phyloP scores from a whole-genome alignment of 2,888 invertebrate genomes.

The Deilephila porcellus region DNA sequence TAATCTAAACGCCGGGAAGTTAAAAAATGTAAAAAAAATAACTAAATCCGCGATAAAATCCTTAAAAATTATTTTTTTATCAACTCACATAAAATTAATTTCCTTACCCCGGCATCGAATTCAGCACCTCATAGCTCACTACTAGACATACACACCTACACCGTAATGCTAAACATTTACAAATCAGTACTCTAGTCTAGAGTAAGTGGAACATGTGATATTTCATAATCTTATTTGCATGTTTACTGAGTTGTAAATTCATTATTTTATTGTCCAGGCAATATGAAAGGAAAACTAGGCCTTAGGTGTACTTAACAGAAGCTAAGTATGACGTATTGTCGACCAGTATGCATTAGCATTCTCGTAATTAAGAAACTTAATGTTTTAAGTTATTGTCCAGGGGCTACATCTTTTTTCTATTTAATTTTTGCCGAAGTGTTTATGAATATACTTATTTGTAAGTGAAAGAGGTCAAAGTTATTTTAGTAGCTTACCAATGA shows the following conservation, averaged over 20 bases:
- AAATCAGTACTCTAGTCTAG: not conserved
- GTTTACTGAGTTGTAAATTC: slow-evolving; percentile 19
- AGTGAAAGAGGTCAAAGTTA: no score
- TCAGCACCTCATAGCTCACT: no score
- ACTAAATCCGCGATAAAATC: no score
- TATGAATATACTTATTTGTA: no score
- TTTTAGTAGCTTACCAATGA: no score
- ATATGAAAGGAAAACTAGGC: slow-evolving; percentile 25
- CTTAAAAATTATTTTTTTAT: no score
- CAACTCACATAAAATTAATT: no score
- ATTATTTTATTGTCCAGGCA: slow-evolving; percentile 9
- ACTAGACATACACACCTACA: not conserved
- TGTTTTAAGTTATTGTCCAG: not conserved
- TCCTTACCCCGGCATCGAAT: no score
- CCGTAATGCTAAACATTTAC: not conserved
- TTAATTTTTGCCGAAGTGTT: no score
- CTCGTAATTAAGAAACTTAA: not conserved
- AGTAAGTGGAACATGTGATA: slow-evolving; percentile 11
- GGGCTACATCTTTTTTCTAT: not conserved
- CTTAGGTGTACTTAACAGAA: slow-evolving; percentile 2
- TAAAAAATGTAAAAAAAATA: no score
- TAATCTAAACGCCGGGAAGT: no score
- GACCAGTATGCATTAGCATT: no score
- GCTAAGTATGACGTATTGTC: not conserved
- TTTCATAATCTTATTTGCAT: slow-evolving; percentile 25